Evolutionary conservation across 1,140 invertebrate genomes (phyloP), one percentile per base, ranked within the genome.

Genomic region (Drosophila baimaii): DNA sequence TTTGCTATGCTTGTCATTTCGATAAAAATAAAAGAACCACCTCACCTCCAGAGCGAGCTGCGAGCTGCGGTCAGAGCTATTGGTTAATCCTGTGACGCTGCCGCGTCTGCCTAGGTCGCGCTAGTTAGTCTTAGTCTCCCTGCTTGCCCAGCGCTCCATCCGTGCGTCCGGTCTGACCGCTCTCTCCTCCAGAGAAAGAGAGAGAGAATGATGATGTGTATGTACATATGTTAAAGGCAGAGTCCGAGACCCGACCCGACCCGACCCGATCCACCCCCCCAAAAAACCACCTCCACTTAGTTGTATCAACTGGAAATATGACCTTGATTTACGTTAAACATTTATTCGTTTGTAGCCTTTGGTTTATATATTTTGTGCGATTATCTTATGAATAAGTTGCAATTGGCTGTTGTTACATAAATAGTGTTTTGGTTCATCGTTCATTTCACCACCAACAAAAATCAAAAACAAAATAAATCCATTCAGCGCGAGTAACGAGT

Each of bases 401-500:
- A 70, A 91, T 91, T 91, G 89, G 89, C 89, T 90, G 76, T 90
- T 84, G 76, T 78, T 70, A 74, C 56, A 58, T 77, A 66, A 81
- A 58, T 78, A 75, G 70, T 63, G 58, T 70, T 75, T 75, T 57
- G 43, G 71, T 80, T 71, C 65, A 74, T 81, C 52, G 54, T 69
- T 80, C 62, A 62, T 70, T 74, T 54, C 74, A 78, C 74, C 74
- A 71, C 59, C 56, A 35, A 55, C 23, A 39, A 64, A 25, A 31
- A 15, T n/a, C 25, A 17, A 47, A n/a, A 21, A 54, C 10, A 37
- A 55, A 7, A 23, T 9, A 10, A 33, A 47, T 37, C 29, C 65
- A 49, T 27, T 31, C 56, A 41, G 61, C 54, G 37, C 17, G 37
- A 13, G 25, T 29, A 21, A 21, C 55, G 51, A 21, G n/a, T 27